These are phyloP conservation scores for Amblyteles armatorius DNA, from an alignment of 2,888 invertebrate species.

Conservation along the genomic window DNA sequence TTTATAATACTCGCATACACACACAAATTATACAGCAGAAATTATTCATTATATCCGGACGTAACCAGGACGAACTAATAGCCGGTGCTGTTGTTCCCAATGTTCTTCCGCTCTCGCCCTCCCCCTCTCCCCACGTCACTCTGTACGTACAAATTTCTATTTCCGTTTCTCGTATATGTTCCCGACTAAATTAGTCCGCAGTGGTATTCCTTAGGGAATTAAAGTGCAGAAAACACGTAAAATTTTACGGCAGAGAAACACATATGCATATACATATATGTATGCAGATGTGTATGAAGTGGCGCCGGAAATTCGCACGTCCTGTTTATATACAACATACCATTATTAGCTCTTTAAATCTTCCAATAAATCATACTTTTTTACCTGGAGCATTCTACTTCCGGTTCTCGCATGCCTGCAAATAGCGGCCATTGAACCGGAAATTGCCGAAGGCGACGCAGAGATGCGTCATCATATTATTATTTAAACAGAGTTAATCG, in stretches of 20 bases:
- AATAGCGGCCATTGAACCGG: not conserved
- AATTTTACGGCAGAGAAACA: not conserved
- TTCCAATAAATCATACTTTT: not conserved
- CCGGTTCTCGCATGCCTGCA: not conserved
- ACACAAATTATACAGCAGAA: conserved; percentile 56
- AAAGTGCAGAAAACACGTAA: not conserved
- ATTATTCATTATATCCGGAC: conserved; percentile 62
- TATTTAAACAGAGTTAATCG: no score
- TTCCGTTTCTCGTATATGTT: conserved; percentile 40
- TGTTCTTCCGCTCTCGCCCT: conserved; percentile 18
- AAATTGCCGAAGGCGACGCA: not conserved
- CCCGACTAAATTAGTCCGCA: not conserved
- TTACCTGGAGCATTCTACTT: not conserved
- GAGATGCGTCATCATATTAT: not conserved
- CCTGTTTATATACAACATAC: not conserved
- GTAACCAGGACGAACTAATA: conserved; percentile 54
- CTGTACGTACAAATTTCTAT: conserved; percentile 44
- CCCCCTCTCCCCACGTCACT: not conserved
- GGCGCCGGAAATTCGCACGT: conserved; percentile 10
- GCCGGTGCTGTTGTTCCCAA: conserved; percentile 29
- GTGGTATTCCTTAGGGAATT: not conserved
- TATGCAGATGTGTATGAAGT: not conserved
- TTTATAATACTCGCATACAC: conserved; percentile 26
- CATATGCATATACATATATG: not conserved
- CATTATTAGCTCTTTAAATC: not conserved